Evolutionary conservation across 2,888 invertebrate genomes (phyloP).

Genomic region (Eilema sororculum): DNA sequence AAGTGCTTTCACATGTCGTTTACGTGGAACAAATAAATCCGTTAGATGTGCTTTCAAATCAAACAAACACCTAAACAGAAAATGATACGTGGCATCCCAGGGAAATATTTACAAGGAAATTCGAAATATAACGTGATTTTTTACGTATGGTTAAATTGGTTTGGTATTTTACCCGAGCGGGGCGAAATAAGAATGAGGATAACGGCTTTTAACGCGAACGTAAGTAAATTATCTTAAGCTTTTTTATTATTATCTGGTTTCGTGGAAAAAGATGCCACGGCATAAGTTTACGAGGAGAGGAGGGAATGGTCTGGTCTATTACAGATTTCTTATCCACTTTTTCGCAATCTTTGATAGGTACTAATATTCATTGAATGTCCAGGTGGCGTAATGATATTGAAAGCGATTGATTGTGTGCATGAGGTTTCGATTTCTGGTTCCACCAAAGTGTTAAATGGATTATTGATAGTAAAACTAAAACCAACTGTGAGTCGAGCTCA

Average conservation of each 20-base stretch:
- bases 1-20: conserved; percentile 58
- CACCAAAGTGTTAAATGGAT: too few relatives aligned
- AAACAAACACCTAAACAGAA: conserved; percentile 42
- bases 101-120: conserved; percentile 26
- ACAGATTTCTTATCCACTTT: not conserved
- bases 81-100: conserved; percentile 26
- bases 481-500: not conserved
- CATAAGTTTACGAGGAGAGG: not conserved
- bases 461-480: too few relatives aligned
- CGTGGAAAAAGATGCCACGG: not conserved
- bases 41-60: conserved; percentile 48
- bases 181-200: conserved; percentile 6
- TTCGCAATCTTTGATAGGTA: not conserved
- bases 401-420: not conserved
- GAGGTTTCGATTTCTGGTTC: not conserved
- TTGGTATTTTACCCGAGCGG: not conserved
- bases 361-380: not conserved
- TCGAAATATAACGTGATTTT: conserved; percentile 22
- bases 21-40: conserved; percentile 52
- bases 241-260: conserved; percentile 8
- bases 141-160: conserved; percentile 12
- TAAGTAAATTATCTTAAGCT: conserved; percentile 8
- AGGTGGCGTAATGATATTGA: not conserved
- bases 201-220: conserved; percentile 1
- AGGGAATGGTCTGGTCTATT: not conserved